Evolutionary conservation across 2,888 invertebrate species (phyloP).

Genomic region (Isoperla grammatica): DNA sequence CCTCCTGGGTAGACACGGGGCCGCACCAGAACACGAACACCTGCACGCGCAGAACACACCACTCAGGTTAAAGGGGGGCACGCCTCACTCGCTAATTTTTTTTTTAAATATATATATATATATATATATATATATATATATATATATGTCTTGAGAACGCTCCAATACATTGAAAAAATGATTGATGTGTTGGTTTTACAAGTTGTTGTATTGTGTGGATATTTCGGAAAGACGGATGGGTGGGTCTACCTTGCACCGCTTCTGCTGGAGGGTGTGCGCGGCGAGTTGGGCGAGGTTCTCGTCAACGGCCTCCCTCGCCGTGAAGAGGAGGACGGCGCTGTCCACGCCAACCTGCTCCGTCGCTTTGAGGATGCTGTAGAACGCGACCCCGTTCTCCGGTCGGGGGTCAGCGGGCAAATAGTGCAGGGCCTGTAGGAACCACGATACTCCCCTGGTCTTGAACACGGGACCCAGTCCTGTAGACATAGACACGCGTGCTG

Average conservation of each 20-base stretch:
- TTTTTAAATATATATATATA: neutral
- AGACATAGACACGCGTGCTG: neutral
- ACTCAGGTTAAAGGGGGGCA: too few relatives aligned
- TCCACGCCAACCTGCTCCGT: conserved; percentile 23
- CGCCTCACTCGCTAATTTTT: too few relatives aligned
- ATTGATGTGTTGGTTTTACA: too few relatives aligned
- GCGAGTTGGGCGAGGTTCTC: conserved; percentile 47
- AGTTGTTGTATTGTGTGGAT: too few relatives aligned
- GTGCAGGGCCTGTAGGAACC: neutral
- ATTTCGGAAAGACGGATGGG: too few relatives aligned
- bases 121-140: neutral
- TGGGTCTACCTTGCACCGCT: conserved; percentile 21
- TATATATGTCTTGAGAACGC: neutral
- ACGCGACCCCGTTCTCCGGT: conserved; percentile 47
- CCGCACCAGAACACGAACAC: conserved; percentile 24
- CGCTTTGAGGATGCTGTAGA: conserved; percentile 41
- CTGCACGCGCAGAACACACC: neutral
- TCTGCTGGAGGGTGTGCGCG: conserved; percentile 36
- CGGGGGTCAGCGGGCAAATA: conserved; percentile 38
- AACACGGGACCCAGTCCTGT: conserved; percentile 8
- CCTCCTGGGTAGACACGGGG: neutral
- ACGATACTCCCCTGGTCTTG: neutral
- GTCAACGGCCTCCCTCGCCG: conserved; percentile 42
- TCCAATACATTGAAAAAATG: too few relatives aligned
- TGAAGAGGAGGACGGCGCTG: conserved; percentile 24